Evolutionary conservation across 2,888 invertebrate species (phyloP), one percentile per base, ranked within the genome.

Genomic region (Eilema sororculum): DNA sequence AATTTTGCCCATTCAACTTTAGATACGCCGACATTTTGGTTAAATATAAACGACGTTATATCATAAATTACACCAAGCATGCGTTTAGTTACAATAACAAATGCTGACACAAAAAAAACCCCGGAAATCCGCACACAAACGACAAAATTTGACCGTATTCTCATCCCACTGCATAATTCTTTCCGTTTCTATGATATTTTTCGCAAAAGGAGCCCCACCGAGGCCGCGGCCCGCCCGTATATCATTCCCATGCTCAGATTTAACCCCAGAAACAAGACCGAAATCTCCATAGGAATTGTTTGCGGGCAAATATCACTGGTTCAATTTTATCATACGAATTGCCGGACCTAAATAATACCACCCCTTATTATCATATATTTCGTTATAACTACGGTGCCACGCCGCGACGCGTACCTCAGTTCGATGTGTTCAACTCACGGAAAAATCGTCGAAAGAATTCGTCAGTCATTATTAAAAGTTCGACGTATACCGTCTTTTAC

Each of bases 211-310:
- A 90, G 90, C 86, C 75, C 79, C 74, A 68, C 41, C 63, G 67
- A 69, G 75, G 77, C 84, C 79, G 82, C 81, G 80, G 77, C 73
- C 89, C 89, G 83, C 82, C 83, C 89, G 84, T 93, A 92, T 92
- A 92, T 95, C 93, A 94, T 89, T 79, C 86, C 87, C 88, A 86
- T 85, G 90, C 91, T 86, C 93, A 93, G 95, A 94, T 94, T 94
- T 90, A 89, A 87, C 90, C 90, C 87, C 84, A 91, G 88, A 92
- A 94, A 93, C 93, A 94, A 92, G 92, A 90, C 86, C 90, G 88
- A 89, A 94, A 95, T 95, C 94, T 93, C 93, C 95, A 95, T 95
- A 93, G 93, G 89, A 95, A 95, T 95, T 84, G 95, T 91, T 88
- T 89, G 90, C 90, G 89, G 90, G 90, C 92, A 92, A 93, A 94